Evolutionary conservation across 2,888 invertebrate species (phyloP).

Genomic region (Herminia tarsipennalis): DNA sequence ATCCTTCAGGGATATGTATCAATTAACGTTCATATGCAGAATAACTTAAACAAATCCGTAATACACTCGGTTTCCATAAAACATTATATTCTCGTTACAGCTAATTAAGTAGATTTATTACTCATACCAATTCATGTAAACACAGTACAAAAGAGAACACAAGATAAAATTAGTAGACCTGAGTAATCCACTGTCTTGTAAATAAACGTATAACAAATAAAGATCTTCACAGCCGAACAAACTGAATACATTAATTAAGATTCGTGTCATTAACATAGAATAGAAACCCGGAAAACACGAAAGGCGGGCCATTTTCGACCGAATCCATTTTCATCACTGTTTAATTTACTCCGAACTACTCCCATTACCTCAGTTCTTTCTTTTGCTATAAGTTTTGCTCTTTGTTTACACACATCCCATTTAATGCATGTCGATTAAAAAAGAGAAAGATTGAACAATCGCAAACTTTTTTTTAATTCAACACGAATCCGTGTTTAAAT

Average conservation of each 20-base stretch:
- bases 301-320: slow-evolving; percentile 20
- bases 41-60: no score
- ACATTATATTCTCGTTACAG: no score
- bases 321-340: slow-evolving; percentile 35
- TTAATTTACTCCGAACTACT: slow-evolving; percentile 35
- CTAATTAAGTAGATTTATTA: no score
- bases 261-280: slow-evolving; percentile 37
- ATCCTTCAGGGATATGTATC: no score
- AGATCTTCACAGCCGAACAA: slow-evolving; percentile 13
- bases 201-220: slow-evolving; percentile 25
- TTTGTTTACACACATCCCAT: slow-evolving; percentile 14
- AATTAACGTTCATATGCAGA: no score
- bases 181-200: slow-evolving; percentile 11
- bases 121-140: no score
- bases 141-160: no score
- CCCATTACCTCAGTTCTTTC: slow-evolving; percentile 18
- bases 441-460: no score
- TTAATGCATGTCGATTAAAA: no score
- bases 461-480: no score
- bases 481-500: no score
- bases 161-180: slow-evolving; percentile 5
- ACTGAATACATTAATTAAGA: slow-evolving; percentile 40
- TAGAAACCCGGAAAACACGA: slow-evolving; percentile 27
- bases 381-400: slow-evolving; percentile 11
- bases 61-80: no score